Conservation (phyloP, 2,113 vertebrate genomes). For the Gobius niger region DNA sequence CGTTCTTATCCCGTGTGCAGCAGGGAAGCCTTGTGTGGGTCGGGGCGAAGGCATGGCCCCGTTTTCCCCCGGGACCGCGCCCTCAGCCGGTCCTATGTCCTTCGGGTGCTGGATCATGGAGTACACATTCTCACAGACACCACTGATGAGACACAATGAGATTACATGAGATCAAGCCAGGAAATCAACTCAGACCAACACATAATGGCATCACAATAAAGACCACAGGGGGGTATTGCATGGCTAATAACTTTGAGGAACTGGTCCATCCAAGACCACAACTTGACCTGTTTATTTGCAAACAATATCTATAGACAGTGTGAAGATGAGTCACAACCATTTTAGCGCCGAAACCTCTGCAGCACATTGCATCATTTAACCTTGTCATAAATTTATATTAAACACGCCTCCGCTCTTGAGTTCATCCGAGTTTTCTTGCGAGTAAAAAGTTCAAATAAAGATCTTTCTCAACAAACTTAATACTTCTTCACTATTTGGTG, state of each 20-base stretch:
- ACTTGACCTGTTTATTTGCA: background rate
- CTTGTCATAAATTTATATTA: slow-evolving; percentile 5
- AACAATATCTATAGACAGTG: background rate
- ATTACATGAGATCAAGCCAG: background rate
- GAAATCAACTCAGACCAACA: background rate
- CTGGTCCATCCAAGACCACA: background rate
- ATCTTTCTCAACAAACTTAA: background rate
- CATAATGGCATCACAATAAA: background rate
- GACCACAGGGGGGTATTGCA: too few species aligned
- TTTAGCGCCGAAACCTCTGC: background rate
- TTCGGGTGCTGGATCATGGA: slow-evolving; percentile 76
- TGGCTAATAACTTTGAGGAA: too few species aligned
- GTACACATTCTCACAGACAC: slow-evolving; percentile 77
- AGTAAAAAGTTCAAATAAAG: slow-evolving; percentile 1
- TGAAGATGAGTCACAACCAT: background rate
- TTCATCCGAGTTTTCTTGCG: background rate
- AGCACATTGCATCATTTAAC: slow-evolving; percentile 9
- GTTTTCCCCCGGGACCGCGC: slow-evolving; percentile 47
- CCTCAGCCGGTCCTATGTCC: slow-evolving; percentile 58
- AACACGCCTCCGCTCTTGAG: background rate
- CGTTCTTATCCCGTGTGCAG: slow-evolving; percentile 69
- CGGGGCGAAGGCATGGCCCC: slow-evolving; percentile 57
- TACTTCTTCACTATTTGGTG: background rate
- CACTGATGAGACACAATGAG: slow-evolving; percentile 33
- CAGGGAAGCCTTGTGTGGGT: slow-evolving; percentile 43